Percentiles rank a stretch among this genome's conserved stretches.
phyloP scores from a whole-genome alignment of 2,888 invertebrate genomes.

The Nowickia ferox region DNA sequence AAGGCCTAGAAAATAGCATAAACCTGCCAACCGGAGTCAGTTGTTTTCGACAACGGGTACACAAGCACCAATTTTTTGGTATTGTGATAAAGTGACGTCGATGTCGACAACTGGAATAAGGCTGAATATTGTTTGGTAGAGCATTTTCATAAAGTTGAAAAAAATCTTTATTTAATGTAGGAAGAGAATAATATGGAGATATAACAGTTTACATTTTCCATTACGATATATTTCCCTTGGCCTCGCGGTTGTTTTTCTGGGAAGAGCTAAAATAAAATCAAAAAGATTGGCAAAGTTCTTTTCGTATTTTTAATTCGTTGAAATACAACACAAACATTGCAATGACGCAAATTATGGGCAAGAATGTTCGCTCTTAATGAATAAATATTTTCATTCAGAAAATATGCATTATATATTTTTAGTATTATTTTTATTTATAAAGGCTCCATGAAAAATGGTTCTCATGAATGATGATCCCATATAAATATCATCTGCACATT shows the following conservation, averaged over 20 bases:
- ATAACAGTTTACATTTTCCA: no score
- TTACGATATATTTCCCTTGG: not conserved
- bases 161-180: no score
- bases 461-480: not conserved
- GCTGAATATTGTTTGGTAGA: no score
- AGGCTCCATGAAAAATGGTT: not conserved
- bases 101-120: no score
- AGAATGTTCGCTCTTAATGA: constrained; percentile 28
- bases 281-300: constrained; percentile 47
- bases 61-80: no score
- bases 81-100: no score
- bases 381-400: constrained; percentile 65
- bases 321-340: constrained; percentile 45
- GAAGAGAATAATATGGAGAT: no score
- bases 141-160: no score
- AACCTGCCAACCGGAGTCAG: no score
- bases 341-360: constrained; percentile 66
- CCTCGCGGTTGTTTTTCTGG: not conserved
- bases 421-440: not conserved
- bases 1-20: no score
- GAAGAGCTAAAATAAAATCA: not conserved
- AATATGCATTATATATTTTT: constrained; percentile 11
- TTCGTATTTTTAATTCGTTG: constrained; percentile 30
- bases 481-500: not conserved
- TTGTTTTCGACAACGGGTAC: no score